Conservation (phyloP, 2,113 vertebrate genomes). For the Ellobius talpinus region DNA sequence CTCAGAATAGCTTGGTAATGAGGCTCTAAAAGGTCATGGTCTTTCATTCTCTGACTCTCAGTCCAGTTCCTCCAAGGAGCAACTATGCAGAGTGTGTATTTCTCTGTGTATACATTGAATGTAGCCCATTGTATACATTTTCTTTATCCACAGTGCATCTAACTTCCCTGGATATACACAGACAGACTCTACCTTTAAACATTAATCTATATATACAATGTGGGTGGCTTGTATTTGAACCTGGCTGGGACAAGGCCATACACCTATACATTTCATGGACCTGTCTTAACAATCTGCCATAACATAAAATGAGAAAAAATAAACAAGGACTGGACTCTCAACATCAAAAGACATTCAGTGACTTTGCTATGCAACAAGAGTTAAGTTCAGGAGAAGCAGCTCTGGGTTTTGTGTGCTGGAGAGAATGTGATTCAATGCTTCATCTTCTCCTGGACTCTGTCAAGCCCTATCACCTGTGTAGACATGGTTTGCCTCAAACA, state of each 20-base stretch:
- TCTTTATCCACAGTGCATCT: neutral
- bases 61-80: conserved; percentile 14
- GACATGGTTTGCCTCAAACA: conserved; percentile 48
- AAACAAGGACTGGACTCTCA: conserved; percentile 24
- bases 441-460: conserved; percentile 53
- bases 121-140: conserved; percentile 40
- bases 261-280: conserved; percentile 27
- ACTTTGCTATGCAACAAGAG: conserved; percentile 25
- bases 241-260: conserved; percentile 42
- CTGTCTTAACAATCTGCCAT: conserved; percentile 23
- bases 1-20: neutral
- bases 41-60: neutral
- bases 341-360: conserved; percentile 60
- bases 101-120: conserved; percentile 48
- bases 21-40: neutral
- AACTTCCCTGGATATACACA: neutral
- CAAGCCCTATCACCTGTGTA: neutral
- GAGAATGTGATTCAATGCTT: conserved; percentile 32
- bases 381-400: neutral
- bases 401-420: neutral
- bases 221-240: conserved; percentile 66
- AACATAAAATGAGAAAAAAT: conserved; percentile 41
- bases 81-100: neutral
- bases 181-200: conserved; percentile 44
- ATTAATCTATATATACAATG: neutral